phyloP scores from a whole-genome alignment of 2,797 vertebrate species.

The Salarias fasciatus region DNA sequence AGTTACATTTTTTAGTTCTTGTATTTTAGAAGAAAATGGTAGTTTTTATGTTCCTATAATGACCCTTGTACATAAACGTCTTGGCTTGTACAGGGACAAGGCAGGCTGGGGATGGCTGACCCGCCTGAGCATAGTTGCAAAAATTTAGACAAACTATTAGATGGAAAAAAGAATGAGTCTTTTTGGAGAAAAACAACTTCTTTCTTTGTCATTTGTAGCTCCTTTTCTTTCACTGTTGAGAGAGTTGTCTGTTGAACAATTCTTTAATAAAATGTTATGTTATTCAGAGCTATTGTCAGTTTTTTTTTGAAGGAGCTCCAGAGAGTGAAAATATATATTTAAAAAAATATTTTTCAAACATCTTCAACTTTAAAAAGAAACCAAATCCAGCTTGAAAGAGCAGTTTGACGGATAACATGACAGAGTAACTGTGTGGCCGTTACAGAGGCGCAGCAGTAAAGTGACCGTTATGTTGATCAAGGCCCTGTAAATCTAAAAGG shows the following conservation, averaged over 20 bases:
- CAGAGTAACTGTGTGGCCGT: too few species aligned
- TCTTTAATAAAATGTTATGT: conserved; percentile 99
- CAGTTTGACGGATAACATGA: too few species aligned
- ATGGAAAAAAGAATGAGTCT: conserved; percentile 75
- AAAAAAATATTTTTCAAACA: too few species aligned
- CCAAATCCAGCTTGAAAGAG: too few species aligned
- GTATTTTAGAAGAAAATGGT: conserved; percentile 94
- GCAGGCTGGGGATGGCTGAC: conserved; percentile 84
- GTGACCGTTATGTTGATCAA: too few species aligned
- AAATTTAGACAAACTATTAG: conserved; percentile 90
- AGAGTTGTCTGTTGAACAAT: conserved; percentile 94
- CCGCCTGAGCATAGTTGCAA: conserved; percentile 88
- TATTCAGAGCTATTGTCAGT: conserved; percentile 87
- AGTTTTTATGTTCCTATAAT: conserved; percentile 90
- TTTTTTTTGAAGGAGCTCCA: conserved; percentile 30
- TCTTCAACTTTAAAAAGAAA: too few species aligned
- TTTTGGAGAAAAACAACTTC: conserved; percentile 78
- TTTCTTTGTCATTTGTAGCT: conserved; percentile 95
- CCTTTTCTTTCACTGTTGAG: conserved; percentile 87
- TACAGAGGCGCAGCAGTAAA: too few species aligned
- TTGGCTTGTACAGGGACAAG: conserved; percentile 91
- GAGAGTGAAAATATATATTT: not conserved
- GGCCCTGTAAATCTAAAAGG: too few species aligned
- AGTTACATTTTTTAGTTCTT: conserved; percentile 91
- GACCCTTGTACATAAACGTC: conserved; percentile 94